Evolutionary conservation across 2,797 vertebrate species (phyloP), one percentile per base, ranked within the genome.

Genomic region (Lithobates sylvaticus): DNA sequence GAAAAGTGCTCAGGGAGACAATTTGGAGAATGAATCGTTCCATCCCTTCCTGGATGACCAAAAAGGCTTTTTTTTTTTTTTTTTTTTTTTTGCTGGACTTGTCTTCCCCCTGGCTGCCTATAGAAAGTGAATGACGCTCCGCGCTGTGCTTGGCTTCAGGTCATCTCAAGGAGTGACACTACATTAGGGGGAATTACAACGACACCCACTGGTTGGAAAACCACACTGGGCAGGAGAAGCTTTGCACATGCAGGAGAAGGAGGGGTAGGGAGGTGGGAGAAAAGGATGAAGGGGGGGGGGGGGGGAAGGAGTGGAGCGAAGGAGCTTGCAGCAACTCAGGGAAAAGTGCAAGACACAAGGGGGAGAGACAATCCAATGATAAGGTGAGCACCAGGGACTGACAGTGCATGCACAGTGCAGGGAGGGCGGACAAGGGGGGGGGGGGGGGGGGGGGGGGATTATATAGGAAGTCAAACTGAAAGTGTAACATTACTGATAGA

Each of bases 171-270:
- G 86, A 89, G 91, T 94, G 95, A 93, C 94, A 95, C 89, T 88
- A 91, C 89, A 81, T 90, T 90, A 89, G 90, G 94, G 93, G 93
- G 90, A 93, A 85, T 92, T 91, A 94, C 96, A 92, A 96, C 94
- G 95, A 94, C 96, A 95, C 96, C 96, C 95, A 94, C 94, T 95
- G 95, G 95, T 92, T 93, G 94, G 74, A 91, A 91, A 91, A 95
- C 92, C 92, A 95, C 93, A 92, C 90, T 93, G 91, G 90, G 83
- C 89, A 85, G 90, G 85, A 89, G 73, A 89, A 74, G 85, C 88
- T 84, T 78, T 84, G 86, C 88, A 90, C 88, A 88, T 88, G 88
- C 79, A 86, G 85, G 77, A 67, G 58, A 75, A 85, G 84, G 68
- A 64, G 68, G 82, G 81, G 90, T 87, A 89, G 89, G 89, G 91